These are phyloP conservation scores for Macrostomum cliftonense DNA, from an alignment of 2,888 invertebrate species.

Conservation along the genomic window DNA sequence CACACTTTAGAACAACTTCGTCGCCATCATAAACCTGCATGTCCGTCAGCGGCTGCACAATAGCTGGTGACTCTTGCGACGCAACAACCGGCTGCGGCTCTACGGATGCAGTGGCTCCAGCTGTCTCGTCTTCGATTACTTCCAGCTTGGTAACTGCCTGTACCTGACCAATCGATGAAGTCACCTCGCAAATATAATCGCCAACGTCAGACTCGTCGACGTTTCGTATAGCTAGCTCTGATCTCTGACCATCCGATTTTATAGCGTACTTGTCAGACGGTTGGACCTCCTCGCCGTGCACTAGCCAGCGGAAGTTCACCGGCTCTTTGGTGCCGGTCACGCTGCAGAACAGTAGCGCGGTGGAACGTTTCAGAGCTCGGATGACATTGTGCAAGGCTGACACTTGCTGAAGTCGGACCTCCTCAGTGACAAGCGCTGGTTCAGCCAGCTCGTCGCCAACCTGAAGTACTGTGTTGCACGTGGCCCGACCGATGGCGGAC, in stretches of 20 bases:
- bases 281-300: too few species aligned
- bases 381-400: too few species aligned
- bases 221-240: constrained; percentile 15
- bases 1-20: constrained; percentile 26
- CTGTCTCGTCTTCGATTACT: constrained; percentile 23
- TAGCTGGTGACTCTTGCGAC: constrained; percentile 20
- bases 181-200: constrained; percentile 78
- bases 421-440: too few species aligned
- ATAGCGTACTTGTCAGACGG: too few species aligned
- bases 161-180: constrained; percentile 79
- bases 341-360: neutral
- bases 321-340: neutral
- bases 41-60: constrained; percentile 20
- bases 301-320: too few species aligned
- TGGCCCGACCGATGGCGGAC: neutral
- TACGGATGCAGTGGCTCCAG: constrained; percentile 12
- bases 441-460: neutral
- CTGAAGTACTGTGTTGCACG: neutral
- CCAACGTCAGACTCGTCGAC: constrained; percentile 70
- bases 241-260: too few species aligned
- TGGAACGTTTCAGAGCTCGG: too few species aligned
- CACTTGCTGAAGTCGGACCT: too few species aligned
- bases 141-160: constrained; percentile 70
- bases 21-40: constrained; percentile 26
- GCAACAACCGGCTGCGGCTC: constrained; percentile 6